phyloP scores from a whole-genome alignment of 2,113 vertebrate genomes.

The Pteronura brasiliensis region DNA sequence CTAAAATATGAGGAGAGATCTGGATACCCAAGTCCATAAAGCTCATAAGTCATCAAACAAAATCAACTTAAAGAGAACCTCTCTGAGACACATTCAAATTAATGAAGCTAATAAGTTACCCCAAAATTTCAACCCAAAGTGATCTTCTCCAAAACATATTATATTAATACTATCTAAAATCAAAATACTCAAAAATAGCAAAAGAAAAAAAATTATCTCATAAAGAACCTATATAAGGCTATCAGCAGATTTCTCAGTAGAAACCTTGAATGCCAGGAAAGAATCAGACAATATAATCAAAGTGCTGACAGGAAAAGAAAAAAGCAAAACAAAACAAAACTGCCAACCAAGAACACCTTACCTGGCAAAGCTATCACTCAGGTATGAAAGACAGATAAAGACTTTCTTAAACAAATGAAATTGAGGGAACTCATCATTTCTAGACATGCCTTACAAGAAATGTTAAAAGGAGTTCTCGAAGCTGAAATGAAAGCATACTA shows the following conservation, averaged over 20 bases:
- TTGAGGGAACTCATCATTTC: not conserved
- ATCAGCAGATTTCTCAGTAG: not conserved
- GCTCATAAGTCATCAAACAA: not conserved
- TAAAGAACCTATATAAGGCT: not conserved
- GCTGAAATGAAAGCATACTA: not conserved
- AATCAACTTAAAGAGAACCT: not conserved
- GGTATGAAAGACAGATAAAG: not conserved
- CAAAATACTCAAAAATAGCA: not conserved
- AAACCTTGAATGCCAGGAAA: not conserved
- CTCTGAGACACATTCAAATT: not conserved
- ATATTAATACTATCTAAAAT: not conserved
- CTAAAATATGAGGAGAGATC: not conserved
- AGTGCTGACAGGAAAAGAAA: not conserved
- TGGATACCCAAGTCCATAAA: not conserved
- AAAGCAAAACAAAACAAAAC: not conserved
- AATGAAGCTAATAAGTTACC: not conserved
- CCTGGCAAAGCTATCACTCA: not conserved
- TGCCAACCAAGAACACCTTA: not conserved
- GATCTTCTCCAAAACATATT: not conserved
- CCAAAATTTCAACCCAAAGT: not conserved
- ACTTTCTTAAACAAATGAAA: not conserved
- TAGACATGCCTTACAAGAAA: not conserved
- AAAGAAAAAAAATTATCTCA: not conserved
- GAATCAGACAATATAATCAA: not conserved
- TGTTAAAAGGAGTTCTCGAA: not conserved